phyloP scores from a whole-genome alignment of 2,797 vertebrate genomes.

The Gephyroberyx darwinii region DNA sequence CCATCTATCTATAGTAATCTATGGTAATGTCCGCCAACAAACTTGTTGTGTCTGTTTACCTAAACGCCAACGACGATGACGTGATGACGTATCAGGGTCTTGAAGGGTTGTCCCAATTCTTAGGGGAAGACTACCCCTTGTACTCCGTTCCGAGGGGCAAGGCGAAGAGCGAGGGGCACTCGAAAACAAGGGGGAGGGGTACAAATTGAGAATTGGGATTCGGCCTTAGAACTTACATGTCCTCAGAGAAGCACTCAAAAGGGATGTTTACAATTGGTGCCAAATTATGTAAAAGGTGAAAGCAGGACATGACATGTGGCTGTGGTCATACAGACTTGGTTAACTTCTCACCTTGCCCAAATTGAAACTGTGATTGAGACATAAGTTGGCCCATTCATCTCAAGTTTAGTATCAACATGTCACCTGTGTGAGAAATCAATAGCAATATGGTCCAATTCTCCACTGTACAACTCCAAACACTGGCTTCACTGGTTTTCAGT shows the following conservation, averaged over 20 bases:
- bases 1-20: too few species aligned
- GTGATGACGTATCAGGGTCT: too few species aligned
- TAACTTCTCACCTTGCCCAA: background rate
- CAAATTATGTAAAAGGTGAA: constrained; percentile 8
- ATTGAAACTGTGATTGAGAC: constrained; percentile 9
- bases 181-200: too few species aligned
- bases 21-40: too few species aligned
- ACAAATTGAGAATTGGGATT: too few species aligned
- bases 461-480: constrained; percentile 21
- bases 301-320: background rate
- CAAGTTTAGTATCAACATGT: constrained; percentile 32
- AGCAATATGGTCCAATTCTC: constrained; percentile 34
- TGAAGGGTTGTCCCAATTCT: too few species aligned
- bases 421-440: constrained; percentile 47
- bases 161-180: too few species aligned
- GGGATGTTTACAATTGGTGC: background rate
- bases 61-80: too few species aligned
- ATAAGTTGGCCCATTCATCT: constrained; percentile 31
- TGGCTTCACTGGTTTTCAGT: constrained; percentile 12
- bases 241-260: constrained; percentile 2
- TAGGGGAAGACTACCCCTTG: too few species aligned
- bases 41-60: too few species aligned
- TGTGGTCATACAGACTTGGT: background rate
- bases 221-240: background rate
- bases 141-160: too few species aligned